These are phyloP conservation scores for Luscinia megarhynchos DNA, from an alignment of 2,797 vertebrate species.

Conservation along the genomic window DNA sequence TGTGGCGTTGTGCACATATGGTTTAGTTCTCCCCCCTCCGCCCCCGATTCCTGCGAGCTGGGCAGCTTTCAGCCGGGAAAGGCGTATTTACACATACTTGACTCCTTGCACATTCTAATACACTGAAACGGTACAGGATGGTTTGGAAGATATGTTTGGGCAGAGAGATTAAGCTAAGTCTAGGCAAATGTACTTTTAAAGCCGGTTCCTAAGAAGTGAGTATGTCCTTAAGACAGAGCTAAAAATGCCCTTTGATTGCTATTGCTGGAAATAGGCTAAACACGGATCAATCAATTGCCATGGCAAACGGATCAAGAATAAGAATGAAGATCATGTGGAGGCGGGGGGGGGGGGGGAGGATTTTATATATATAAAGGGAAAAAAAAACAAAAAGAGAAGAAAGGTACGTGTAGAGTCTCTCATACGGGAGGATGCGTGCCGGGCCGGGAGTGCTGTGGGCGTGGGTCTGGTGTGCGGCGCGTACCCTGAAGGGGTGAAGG, in stretches of 20 bases:
- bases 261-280: neutral
- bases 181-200: neutral
- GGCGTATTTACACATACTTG: neutral
- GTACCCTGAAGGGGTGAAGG: neutral
- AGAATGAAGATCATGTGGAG: neutral
- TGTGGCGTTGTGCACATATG: conserved; percentile 37
- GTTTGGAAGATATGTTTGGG: neutral
- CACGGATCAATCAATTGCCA: neutral
- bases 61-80: conserved; percentile 32
- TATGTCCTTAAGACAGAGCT: neutral
- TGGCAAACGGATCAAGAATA: neutral
- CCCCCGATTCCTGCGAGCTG: conserved; percentile 19
- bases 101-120: conserved; percentile 2
- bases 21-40: neutral
- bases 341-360: rapidly evolving
- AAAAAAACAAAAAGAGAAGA: neutral
- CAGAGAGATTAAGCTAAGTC: neutral
- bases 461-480: neutral
- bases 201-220: neutral
- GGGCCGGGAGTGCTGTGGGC: neutral
- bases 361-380: too few relatives aligned
- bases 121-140: neutral
- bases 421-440: neutral
- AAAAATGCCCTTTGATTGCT: neutral
- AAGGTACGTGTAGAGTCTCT: neutral